Percentiles rank a stretch among this genome's conserved stretches.
Evolutionary conservation across 2,797 vertebrate species (phyloP).

Genomic region (Gambusia yucatana): DNA sequence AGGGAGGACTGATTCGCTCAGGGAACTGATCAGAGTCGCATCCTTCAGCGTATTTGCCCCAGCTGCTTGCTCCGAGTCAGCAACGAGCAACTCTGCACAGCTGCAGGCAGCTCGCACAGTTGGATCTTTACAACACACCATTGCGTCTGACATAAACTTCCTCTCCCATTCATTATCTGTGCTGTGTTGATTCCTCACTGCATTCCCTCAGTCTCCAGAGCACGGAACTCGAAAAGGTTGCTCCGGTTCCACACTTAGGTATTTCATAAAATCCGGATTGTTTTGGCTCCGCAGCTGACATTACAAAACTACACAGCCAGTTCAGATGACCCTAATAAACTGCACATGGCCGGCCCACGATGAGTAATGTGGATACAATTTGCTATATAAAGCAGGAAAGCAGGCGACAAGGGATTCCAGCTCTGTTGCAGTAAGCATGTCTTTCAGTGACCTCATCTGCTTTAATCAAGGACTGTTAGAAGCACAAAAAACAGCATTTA

Average conservation of each 20-base stretch:
- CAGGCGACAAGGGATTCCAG: constrained; percentile 21
- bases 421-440: constrained; percentile 34
- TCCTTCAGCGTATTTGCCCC: constrained; percentile 43
- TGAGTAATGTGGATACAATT: constrained; percentile 54
- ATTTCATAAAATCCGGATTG: constrained; percentile 8
- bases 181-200: neutral
- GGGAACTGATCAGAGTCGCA: constrained; percentile 28
- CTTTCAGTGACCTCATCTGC: constrained; percentile 7
- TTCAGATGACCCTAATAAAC: constrained; percentile 42
- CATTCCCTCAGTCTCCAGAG: constrained; percentile 1
- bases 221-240: constrained; percentile 2
- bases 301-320: constrained; percentile 46
- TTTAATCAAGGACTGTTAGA: constrained; percentile 33
- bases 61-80: constrained; percentile 35
- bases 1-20: constrained; percentile 40
- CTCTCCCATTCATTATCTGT: constrained; percentile 18
- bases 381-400: constrained; percentile 51
- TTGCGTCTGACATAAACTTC: constrained; percentile 25
- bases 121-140: constrained; percentile 30
- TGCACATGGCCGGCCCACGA: constrained; percentile 25
- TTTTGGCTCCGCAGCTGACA: constrained; percentile 31
- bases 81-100: constrained; percentile 43
- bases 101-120: constrained; percentile 36
- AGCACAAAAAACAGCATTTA: constrained; percentile 1
- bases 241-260: constrained; percentile 7